Percentiles rank a stretch among this genome's conserved stretches.
Conservation (phyloP, 2,113 vertebrate genomes). For the Catagonus wagneri region DNA sequence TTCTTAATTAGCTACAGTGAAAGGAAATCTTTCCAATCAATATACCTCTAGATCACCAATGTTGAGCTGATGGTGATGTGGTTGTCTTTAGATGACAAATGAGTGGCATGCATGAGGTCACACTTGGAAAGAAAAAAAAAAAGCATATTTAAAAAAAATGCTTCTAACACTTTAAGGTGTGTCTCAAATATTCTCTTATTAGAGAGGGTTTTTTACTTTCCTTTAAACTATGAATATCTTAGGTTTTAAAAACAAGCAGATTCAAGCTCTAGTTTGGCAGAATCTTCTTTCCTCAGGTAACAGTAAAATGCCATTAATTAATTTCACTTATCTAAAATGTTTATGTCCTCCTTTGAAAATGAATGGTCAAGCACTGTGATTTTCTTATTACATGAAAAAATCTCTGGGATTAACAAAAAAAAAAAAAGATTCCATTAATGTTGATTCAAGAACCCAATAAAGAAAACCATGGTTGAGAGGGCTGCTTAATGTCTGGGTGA, state of each 20-base stretch:
- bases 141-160: background rate
- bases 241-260: slow-evolving; percentile 12
- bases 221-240: background rate
- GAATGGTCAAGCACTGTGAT: background rate
- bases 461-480: background rate
- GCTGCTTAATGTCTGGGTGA: background rate
- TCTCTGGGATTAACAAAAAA: slow-evolving; percentile 38
- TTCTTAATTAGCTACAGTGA: background rate
- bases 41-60: background rate
- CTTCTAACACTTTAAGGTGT: background rate
- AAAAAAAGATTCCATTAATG: background rate
- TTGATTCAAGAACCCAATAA: background rate
- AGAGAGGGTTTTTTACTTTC: background rate
- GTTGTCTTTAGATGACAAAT: slow-evolving; percentile 10
- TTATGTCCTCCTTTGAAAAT: slow-evolving; percentile 15
- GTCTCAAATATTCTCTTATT: slow-evolving; percentile 18
- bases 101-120: background rate
- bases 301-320: slow-evolving; percentile 19
- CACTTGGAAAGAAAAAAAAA: background rate
- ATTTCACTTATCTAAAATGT: background rate
- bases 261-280: background rate
- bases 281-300: background rate
- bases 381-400: slow-evolving; percentile 42
- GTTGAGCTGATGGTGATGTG: background rate
- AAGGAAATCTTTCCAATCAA: background rate